A percentile compares a stretch with the other conserved stretches of the same genome.
Conservation (phyloP, 1,140 invertebrate species). For the Anthonomus grandis region DNA sequence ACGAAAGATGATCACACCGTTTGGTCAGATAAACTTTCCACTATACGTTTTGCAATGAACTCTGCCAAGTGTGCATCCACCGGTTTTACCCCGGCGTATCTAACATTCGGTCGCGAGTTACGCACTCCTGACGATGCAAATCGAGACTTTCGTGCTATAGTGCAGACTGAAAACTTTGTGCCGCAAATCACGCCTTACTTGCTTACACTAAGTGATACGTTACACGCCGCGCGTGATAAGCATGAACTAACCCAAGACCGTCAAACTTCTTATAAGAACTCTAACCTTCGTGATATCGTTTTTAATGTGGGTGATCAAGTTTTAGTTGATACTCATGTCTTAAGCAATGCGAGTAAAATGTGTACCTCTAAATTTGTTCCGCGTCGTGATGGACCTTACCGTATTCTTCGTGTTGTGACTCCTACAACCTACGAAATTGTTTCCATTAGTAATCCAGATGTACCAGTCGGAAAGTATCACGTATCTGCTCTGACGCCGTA, state of each 20-base stretch:
- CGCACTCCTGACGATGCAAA: conserved; percentile 11
- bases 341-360: conserved; percentile 37
- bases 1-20: conserved; percentile 2
- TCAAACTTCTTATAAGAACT: conserved; percentile 1
- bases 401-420: conserved; percentile 16
- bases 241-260: conserved; percentile 31
- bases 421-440: conserved; percentile 7
- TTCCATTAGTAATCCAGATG: not conserved
- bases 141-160: conserved; percentile 14
- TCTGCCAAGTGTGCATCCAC: conserved; percentile 35
- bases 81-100: conserved; percentile 17
- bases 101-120: conserved; percentile 20
- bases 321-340: conserved; percentile 34
- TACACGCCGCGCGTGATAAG: conserved; percentile 26
- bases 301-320: conserved; percentile 41
- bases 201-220: conserved; percentile 16
- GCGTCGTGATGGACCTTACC: conserved; percentile 42
- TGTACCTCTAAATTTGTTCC: conserved; percentile 40
- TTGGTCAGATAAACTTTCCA: conserved; percentile 39
- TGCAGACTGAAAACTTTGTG: conserved; percentile 6
- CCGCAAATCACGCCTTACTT: conserved; percentile 32
- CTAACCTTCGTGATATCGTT: too few species aligned
- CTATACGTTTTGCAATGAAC: conserved; percentile 49
- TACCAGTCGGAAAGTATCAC: conserved; percentile 11
- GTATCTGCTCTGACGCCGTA: conserved; percentile 4